Evolutionary conservation across 2,888 invertebrate genomes (phyloP), one percentile per base, ranked within the genome.

Genomic region (Choristoneura rosaceana): DNA sequence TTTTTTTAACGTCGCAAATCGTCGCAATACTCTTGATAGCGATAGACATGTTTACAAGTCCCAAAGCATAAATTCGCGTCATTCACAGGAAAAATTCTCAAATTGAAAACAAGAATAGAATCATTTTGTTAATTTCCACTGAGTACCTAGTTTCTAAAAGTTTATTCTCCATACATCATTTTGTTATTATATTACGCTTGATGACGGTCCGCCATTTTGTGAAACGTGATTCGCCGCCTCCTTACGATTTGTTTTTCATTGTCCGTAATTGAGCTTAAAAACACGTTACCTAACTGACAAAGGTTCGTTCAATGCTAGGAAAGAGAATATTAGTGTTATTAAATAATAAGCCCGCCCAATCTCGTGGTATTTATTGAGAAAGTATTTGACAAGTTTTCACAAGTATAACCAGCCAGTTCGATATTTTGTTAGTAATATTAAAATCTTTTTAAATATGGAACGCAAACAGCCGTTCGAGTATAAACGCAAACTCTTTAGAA

Each of bases 121-220:
- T 12, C 10, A 55, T 25, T 25, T 55, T 55, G 25, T 25, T 52
- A 52, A 52, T 52, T 52, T 52, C 25, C 55, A 12, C 45, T 1
- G 62, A n/a, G 9, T 12, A n/a, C n/a, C n/a, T n/a, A 38, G 17
- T 52, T 34, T 15, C 9, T 50, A 41, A 25, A 62, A 62, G 17
- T 52, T 52, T 52, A 34, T 61, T 65, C 66, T 25, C 17, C 25
- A 25, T 41, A 70, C 69, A 63, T 66, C 66, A 50, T 50, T 41
- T 69, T 61, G 17, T 45, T 60, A 61, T 61, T 69, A 67, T 61
- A 70, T 73, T 67, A 73, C 61, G 47, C 65, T 47, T 62, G 55
- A 62, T 70, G 74, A 69, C 74, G 74, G 69, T 69, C 75, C 71
- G 75, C 75, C 75, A 75, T 74, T 69, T 75, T 75, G 75, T 75